Conservation (phyloP, 2,888 invertebrate species). For the Agapostemon virescens region DNA sequence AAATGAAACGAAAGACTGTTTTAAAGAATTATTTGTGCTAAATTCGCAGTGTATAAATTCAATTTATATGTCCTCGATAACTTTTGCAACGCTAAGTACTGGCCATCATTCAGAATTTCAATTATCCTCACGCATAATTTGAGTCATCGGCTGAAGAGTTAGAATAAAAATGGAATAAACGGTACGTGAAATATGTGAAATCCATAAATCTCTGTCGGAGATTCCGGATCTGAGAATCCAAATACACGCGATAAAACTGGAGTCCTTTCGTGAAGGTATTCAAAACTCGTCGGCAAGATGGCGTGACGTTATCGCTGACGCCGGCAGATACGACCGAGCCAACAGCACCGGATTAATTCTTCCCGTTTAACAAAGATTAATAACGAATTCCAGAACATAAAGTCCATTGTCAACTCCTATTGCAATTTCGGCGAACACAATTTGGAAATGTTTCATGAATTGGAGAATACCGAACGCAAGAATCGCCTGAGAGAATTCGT, state of each 20-base stretch:
- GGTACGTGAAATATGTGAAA: background rate
- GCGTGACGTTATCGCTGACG: slow-evolving; percentile 5
- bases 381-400: background rate
- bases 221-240: background rate
- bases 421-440: background rate
- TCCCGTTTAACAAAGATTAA: background rate
- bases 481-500: too few species aligned
- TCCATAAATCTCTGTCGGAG: background rate
- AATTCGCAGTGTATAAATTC: background rate
- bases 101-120: background rate
- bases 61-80: too few species aligned
- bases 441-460: too few species aligned
- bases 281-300: slow-evolving; percentile 15
- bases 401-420: background rate
- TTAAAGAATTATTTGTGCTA: background rate
- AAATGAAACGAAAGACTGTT: background rate
- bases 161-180: background rate
- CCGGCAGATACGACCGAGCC: background rate
- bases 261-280: slow-evolving; percentile 11
- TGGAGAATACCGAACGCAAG: too few species aligned
- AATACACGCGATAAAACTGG: slow-evolving; percentile 4
- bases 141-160: background rate
- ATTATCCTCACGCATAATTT: background rate
- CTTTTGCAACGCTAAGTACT: background rate
- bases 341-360: background rate